These are phyloP conservation scores for Chaetodon auriga DNA, from an alignment of 2,113 vertebrate species.

Conservation along the genomic window DNA sequence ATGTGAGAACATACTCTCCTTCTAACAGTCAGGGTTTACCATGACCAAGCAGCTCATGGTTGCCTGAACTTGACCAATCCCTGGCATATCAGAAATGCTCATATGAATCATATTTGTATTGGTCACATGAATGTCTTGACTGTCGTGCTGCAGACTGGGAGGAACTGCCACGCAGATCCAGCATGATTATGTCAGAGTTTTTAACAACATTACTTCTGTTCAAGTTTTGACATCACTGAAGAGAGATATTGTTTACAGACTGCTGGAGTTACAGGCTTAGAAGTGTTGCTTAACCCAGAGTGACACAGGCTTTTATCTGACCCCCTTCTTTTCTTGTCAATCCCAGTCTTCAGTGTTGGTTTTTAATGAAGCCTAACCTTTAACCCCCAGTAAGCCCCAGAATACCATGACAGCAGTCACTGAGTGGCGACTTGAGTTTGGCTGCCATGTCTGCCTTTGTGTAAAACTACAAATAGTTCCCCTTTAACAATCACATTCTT, in stretches of 20 bases:
- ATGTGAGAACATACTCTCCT: too few species aligned
- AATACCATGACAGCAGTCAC: constrained; percentile 23
- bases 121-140: neutral
- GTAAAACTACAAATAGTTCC: neutral
- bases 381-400: constrained; percentile 31
- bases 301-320: constrained; percentile 60
- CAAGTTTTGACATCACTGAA: constrained; percentile 19
- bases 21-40: neutral
- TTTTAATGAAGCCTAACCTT: constrained; percentile 75
- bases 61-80: neutral
- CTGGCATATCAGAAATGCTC: neutral
- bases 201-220: neutral
- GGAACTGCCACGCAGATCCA: neutral
- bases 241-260: constrained; percentile 38
- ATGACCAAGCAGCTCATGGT: neutral
- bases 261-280: constrained; percentile 19
- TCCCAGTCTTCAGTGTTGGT: constrained; percentile 53
- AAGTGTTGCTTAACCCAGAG: constrained; percentile 63
- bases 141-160: neutral
- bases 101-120: neutral
- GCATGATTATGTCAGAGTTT: neutral
- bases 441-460: neutral
- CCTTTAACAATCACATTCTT: constrained; percentile 1
- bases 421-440: constrained; percentile 5
- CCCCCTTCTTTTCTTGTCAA: constrained; percentile 64